Base-by-base conservation (phyloP, 2,888 invertebrate genomes). In the Ormyrus nitidulus region DNA sequence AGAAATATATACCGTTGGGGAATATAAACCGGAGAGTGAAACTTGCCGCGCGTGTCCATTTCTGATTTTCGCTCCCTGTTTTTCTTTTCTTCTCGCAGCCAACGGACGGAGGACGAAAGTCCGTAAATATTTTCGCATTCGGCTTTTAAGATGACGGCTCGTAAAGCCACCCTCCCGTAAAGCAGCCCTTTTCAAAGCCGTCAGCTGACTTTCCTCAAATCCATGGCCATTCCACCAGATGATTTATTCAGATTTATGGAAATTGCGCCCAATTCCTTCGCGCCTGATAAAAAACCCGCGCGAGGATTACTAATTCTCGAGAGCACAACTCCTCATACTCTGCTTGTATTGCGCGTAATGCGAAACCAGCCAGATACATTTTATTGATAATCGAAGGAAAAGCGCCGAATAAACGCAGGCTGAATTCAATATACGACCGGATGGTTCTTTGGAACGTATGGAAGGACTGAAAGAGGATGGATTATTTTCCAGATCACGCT, bases 221-320 rank as follows among this genome's bases (percentile, higher is more conserved):
- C 54, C 7, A 13, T 61, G 53, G 54, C 56, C 61, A 61, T 69
- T 69, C 61, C 9, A 6, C n/a, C 9, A 48, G 62, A 77, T 70
- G 64, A 77, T 70, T 70, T 70, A 76, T 77, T 77, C 69, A 70
- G 69, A 77, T 77, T 77, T 70, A 77, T 77, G 76, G 66, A 77
- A 77, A 70, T 77, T 61, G 13, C 56, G 62, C 11, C 6, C 11
- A 59, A 51, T 34, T 59, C 68, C 13, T 49, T 51, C 46, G 13
- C n/a, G n/a, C 0, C 19, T 58, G 51, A 13, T 19, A 19, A 49
- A 34, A 34, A 34, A 34, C 34, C 34, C 34, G 34, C 19, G 34
- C 34, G 34, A 34, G 34, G 34, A 34, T 34, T 34, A 4, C 34
- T 34, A 34, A 34, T 34, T 34, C 34, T 34, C 34, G 34, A 34